These are phyloP conservation scores for Drosophila repleta DNA, from an alignment of 1,140 invertebrate genomes.

Conservation along the genomic window DNA sequence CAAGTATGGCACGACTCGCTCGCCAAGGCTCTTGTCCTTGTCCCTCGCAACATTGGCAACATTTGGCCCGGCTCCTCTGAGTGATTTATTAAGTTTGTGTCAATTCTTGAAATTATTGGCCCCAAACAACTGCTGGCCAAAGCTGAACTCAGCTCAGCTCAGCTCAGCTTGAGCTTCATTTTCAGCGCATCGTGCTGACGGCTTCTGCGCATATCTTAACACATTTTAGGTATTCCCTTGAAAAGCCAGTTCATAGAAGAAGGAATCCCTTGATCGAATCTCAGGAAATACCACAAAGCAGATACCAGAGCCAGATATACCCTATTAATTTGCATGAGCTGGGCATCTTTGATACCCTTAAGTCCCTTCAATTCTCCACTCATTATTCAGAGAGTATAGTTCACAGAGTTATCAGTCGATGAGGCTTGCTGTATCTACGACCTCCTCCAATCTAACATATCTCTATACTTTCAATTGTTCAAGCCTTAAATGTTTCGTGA, in stretches of 20 bases:
- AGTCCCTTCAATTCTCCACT: too few relatives aligned
- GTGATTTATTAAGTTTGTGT: constrained; percentile 81
- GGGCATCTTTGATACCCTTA: not conserved
- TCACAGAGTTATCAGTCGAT: not conserved
- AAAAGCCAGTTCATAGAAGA: constrained; percentile 42
- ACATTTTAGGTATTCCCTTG: constrained; percentile 74
- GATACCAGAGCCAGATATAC: not conserved
- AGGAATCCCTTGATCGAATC: constrained; percentile 12
- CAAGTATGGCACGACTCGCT: constrained; percentile 72
- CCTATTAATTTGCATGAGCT: constrained; percentile 5
- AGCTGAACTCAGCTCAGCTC: too few relatives aligned
- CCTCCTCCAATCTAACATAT: not conserved
- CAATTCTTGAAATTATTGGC: constrained; percentile 79
- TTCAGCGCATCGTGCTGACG: constrained; percentile 58
- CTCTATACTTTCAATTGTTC: not conserved
- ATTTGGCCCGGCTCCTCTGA: constrained; percentile 31
- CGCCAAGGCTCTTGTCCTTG: constrained; percentile 34
- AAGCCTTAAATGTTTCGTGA: too few relatives aligned
- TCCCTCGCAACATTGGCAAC: constrained; percentile 16
- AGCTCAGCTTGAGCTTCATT: too few relatives aligned
- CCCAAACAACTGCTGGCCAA: constrained; percentile 43
- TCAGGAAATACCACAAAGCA: not conserved
- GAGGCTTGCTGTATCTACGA: too few relatives aligned
- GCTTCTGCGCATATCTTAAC: constrained; percentile 77
- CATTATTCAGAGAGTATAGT: too few relatives aligned